phyloP scores from a whole-genome alignment of 2,888 invertebrate genomes.

The Hydriomena furcata region DNA sequence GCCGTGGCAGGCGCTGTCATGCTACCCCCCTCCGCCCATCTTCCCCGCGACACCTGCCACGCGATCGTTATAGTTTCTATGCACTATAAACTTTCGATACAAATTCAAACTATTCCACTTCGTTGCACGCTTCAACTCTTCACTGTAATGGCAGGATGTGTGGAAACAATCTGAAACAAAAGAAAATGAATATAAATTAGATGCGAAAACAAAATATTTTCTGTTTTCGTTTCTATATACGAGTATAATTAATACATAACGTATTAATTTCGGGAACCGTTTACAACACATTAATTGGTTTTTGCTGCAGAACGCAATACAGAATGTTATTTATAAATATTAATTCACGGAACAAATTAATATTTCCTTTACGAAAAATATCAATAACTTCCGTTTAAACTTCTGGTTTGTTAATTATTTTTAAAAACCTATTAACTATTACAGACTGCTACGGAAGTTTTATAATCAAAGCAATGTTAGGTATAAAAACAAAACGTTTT shows the following conservation, averaged over 20 bases:
- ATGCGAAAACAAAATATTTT: not conserved
- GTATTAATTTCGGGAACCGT: too few relatives aligned
- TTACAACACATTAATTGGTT: not conserved
- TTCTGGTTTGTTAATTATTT: too few relatives aligned
- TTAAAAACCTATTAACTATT: too few relatives aligned
- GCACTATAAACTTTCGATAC: constrained; percentile 51
- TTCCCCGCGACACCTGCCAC: constrained; percentile 51
- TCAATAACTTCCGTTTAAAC: too few relatives aligned
- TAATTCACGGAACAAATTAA: too few relatives aligned
- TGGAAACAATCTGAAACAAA: constrained; percentile 61
- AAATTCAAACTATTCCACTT: constrained; percentile 62
- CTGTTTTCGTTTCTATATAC: not conserved
- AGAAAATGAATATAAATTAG: constrained; percentile 32
- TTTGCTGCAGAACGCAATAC: constrained; percentile 42
- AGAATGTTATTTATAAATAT: constrained; percentile 44
- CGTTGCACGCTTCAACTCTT: constrained; percentile 43
- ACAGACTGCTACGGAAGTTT: too few relatives aligned
- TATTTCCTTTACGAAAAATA: too few relatives aligned
- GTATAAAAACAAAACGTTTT: constrained; percentile 18
- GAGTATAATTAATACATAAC: too few relatives aligned
- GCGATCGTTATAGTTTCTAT: constrained; percentile 42
- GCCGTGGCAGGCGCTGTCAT: constrained; percentile 84
- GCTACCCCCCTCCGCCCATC: constrained; percentile 76
- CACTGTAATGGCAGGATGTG: constrained; percentile 42
- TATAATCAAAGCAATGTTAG: too few relatives aligned